phyloP scores from a whole-genome alignment of 1,140 invertebrate species.

The Drosophila trapezifrons region DNA sequence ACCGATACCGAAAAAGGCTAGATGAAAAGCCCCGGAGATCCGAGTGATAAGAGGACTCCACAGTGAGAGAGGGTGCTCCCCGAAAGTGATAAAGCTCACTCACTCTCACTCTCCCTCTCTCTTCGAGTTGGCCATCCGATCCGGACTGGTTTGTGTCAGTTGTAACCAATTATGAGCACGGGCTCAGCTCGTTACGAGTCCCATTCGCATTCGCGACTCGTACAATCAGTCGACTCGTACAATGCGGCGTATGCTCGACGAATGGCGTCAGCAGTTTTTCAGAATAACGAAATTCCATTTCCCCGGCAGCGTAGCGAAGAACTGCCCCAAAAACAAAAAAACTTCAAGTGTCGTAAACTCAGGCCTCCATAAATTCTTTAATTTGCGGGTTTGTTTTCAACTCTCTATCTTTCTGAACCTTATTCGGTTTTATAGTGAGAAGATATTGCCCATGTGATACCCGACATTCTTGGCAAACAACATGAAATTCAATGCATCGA shows the following conservation, averaged over 20 bases:
- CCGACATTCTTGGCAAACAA: constrained; percentile 6
- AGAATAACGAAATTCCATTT: constrained; percentile 15
- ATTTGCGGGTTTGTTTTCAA: neutral
- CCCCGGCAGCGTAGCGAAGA: neutral
- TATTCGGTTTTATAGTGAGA: neutral
- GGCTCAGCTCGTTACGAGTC: constrained; percentile 16
- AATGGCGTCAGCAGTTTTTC: constrained; percentile 36
- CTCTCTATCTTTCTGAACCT: neutral
- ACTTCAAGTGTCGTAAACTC: constrained; percentile 22
- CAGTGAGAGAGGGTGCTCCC: neutral
- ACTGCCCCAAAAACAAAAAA: neutral
- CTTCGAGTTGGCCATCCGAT: constrained; percentile 39
- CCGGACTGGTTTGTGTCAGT: constrained; percentile 46
- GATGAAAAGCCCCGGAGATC: neutral
- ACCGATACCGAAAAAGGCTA: neutral
- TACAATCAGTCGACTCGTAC: constrained; percentile 19
- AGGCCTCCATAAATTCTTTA: constrained; percentile 2
- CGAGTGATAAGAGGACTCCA: constrained; percentile 21
- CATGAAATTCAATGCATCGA: constrained; percentile 20
- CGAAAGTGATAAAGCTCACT: constrained; percentile 25
- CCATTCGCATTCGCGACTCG: constrained; percentile 29
- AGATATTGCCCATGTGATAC: constrained; percentile 6
- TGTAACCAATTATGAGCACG: constrained; percentile 48
- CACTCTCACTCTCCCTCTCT: constrained; percentile 10
- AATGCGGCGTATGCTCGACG: constrained; percentile 15